Evolutionary conservation across 1,140 invertebrate species (phyloP).

Genomic region (Neomicropteryx cornuta): DNA sequence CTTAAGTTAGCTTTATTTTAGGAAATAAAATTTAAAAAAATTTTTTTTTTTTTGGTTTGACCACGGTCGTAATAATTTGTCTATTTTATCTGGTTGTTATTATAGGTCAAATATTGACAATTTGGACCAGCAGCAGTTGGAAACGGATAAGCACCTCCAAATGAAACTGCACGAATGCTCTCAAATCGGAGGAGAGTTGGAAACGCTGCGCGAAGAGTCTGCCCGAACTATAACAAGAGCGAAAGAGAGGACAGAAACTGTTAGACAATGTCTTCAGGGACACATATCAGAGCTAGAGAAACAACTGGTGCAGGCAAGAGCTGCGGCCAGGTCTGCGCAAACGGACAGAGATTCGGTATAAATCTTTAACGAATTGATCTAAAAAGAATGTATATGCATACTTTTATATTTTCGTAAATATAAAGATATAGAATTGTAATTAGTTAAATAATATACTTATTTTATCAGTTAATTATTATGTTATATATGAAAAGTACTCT

Average conservation of each 20-base stretch:
- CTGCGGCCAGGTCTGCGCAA: constrained; percentile 47
- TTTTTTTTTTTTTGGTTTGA: too few species aligned
- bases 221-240: constrained; percentile 55
- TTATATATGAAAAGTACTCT: too few species aligned
- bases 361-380: neutral
- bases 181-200: constrained; percentile 53
- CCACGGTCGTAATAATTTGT: too few species aligned
- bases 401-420: neutral
- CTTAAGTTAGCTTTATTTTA: too few species aligned
- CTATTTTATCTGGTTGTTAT: too few species aligned
- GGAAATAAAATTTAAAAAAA: too few species aligned
- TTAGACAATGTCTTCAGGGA: constrained; percentile 39
- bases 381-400: neutral
- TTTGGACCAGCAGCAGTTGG: constrained; percentile 38
- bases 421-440: too few species aligned
- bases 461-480: too few species aligned
- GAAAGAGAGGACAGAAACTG: constrained; percentile 52
- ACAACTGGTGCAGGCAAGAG: constrained; percentile 49
- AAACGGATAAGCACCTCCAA: constrained; percentile 39
- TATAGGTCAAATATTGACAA: too few species aligned
- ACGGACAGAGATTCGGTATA: constrained; percentile 53
- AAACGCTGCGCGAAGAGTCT: constrained; percentile 56
- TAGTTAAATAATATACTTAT: too few species aligned
- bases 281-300: constrained; percentile 53
- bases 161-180: constrained; percentile 43